Base-by-base conservation (phyloP, 2,797 vertebrate genomes). In the Gouania willdenowi region DNA sequence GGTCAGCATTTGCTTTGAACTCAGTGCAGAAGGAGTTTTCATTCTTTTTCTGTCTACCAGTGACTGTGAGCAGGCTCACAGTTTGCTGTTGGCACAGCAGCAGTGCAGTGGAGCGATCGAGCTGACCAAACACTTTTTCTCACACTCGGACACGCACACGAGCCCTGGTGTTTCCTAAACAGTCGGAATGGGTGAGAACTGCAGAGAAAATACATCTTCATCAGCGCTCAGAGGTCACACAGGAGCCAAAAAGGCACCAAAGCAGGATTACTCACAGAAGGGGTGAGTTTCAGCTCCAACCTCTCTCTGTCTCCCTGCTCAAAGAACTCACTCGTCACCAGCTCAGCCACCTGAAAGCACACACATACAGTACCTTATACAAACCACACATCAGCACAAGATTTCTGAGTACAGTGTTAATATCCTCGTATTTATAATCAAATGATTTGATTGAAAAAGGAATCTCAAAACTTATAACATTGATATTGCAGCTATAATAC, bases 261-360 rank as follows among this genome's bases (percentile, higher is more conserved):
- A n/a, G n/a, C n/a, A n/a, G 5, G 4, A 8, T 35, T 36, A 84
- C 93, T 95, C 91, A 98, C 97, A 1, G 96, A 95, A 46, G 97
- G 97, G 0, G 88, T 98, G 67, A 99, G 91, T 79, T 99, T 99
- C 73, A 99, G 90, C 76, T 99, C 96, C 1, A 93, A 90, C 75
- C 97, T 84, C 75, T 98, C 96, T 77, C 97, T 86, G 88, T 99
- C 97, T 33, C 97, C 97, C 89, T 98, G 95, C 80, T 99, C 96
- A 13, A 99, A 99, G 83, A 99, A 98, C 73, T 99, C 96, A 2
- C 91, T 98, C 44, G 97, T 98, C 75, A 99, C 96, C 83, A 99
- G 82, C 84, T 98, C 95, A 25, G 97, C 97, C 55, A 95, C 97
- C 95, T 98, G 79, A 63, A 85, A 76, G 0, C 39, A 57, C 5